A percentile compares a stretch with the other conserved stretches of the same genome.
Evolutionary conservation across 2,113 vertebrate species (phyloP).

Genomic region (Narcine bancroftii): DNA sequence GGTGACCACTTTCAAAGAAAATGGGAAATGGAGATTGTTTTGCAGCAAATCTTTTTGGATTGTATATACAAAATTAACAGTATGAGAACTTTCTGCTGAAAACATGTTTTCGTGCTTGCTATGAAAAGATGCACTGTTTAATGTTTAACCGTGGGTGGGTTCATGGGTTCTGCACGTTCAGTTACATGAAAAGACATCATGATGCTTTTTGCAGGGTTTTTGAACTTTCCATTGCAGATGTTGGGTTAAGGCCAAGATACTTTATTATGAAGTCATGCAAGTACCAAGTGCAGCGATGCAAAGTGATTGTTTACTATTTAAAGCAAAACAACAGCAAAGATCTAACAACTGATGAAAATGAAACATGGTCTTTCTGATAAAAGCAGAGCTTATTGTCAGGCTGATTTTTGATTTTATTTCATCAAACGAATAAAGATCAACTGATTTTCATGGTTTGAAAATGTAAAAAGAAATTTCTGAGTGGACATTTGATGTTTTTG

Average conservation of each 20-base stretch:
- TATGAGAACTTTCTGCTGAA: background rate
- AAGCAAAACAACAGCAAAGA: slow-evolving; percentile 58
- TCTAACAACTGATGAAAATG: slow-evolving; percentile 43
- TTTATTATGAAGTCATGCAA: slow-evolving; percentile 61
- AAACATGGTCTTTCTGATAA: background rate
- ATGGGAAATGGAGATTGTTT: background rate
- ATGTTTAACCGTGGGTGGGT: slow-evolving; percentile 4
- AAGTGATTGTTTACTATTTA: slow-evolving; percentile 51
- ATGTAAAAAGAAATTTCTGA: slow-evolving; percentile 51
- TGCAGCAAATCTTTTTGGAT: background rate
- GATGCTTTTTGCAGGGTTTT: slow-evolving; percentile 32
- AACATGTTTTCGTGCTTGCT: background rate
- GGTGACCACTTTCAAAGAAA: background rate
- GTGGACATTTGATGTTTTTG: slow-evolving; percentile 52
- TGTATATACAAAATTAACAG: background rate
- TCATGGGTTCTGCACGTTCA: background rate
- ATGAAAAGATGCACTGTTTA: background rate
- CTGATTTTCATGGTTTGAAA: slow-evolving; percentile 52
- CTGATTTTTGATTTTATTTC: slow-evolving; percentile 39
- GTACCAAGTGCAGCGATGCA: slow-evolving; percentile 58
- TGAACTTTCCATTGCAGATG: slow-evolving; percentile 14
- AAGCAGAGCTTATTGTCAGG: background rate
- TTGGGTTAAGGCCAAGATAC: slow-evolving; percentile 50
- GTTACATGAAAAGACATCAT: slow-evolving; percentile 15
- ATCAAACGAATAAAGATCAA: slow-evolving; percentile 40